Percentiles rank a stretch among this genome's conserved stretches.
Conservation (phyloP, 2,113 vertebrate species). For the Colossoma macropomum region DNA sequence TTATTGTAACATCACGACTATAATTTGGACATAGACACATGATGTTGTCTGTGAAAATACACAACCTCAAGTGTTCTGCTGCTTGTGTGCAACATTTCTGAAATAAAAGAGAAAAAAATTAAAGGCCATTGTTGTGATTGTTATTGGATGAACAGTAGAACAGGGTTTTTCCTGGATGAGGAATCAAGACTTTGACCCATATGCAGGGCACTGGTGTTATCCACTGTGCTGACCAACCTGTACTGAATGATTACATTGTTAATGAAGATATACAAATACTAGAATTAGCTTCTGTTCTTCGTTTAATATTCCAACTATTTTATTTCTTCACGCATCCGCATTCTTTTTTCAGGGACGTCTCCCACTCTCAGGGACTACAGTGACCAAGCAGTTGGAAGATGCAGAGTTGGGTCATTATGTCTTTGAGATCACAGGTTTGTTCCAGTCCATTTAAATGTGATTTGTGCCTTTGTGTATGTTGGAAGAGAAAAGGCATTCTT, state of each 20-base stretch:
- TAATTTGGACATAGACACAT: no score
- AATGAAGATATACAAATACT: no score
- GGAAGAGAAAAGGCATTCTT: background rate
- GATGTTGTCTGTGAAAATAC: no score
- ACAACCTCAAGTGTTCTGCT: no score
- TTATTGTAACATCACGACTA: no score
- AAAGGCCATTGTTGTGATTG: no score
- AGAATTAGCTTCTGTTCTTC: background rate
- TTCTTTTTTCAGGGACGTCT: slow-evolving; percentile 82
- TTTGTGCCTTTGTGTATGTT: background rate
- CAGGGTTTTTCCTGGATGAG: background rate
- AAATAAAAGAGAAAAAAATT: no score
- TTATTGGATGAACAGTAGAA: no score
- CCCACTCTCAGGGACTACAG: slow-evolving; percentile 82
- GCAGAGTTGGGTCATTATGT: slow-evolving; percentile 80
- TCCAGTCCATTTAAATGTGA: background rate
- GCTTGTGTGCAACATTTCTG: no score
- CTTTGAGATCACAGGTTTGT: slow-evolving; percentile 94
- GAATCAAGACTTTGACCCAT: background rate
- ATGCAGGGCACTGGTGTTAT: background rate
- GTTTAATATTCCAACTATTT: background rate
- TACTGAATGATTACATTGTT: no score
- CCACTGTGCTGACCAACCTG: no score
- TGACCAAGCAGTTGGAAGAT: slow-evolving; percentile 87
- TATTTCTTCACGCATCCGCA: no score